Percentiles rank a stretch among this genome's conserved stretches.
phyloP scores from a whole-genome alignment of 2,113 vertebrate genomes.

The Zapus hudsonius region DNA sequence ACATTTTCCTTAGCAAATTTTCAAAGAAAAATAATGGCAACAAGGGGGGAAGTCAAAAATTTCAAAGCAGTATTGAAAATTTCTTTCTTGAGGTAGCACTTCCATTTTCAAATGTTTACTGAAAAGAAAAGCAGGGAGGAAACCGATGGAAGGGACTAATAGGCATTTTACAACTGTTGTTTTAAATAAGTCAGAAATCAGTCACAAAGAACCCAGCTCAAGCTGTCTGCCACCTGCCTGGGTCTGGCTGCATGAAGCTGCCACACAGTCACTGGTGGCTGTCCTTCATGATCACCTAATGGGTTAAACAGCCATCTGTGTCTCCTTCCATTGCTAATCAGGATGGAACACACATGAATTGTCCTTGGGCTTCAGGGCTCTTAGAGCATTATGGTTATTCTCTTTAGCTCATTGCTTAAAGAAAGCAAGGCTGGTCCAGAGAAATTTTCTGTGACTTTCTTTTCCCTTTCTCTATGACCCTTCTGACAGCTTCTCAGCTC shows the following conservation, averaged over 20 bases:
- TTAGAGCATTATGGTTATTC: not conserved
- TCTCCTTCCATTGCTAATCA: conserved; percentile 60
- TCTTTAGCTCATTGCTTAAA: conserved; percentile 15
- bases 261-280: conserved; percentile 42
- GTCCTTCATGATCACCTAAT: conserved; percentile 4
- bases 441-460: conserved; percentile 21
- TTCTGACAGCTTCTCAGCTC: conserved; percentile 28
- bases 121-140: conserved; percentile 1
- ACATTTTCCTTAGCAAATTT: conserved; percentile 27
- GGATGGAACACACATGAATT: not conserved
- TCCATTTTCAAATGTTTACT: not conserved
- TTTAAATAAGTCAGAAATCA: conserved; percentile 65
- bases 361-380: conserved; percentile 46
- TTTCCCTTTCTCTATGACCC: not conserved
- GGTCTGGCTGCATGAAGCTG: conserved; percentile 42
- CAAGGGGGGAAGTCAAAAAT: conserved; percentile 36
- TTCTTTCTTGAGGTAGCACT: not conserved
- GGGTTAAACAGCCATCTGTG: conserved; percentile 63
- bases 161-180: conserved; percentile 47
- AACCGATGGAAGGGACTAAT: not conserved
- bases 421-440: conserved; percentile 7
- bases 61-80: conserved; percentile 15
- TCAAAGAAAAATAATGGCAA: not conserved
- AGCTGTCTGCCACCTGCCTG: conserved; percentile 62
- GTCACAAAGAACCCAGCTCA: conserved; percentile 43